These are phyloP conservation scores for Anoncus sp. DNA, from an alignment of 2,888 invertebrate genomes.

Conservation along the genomic window DNA sequence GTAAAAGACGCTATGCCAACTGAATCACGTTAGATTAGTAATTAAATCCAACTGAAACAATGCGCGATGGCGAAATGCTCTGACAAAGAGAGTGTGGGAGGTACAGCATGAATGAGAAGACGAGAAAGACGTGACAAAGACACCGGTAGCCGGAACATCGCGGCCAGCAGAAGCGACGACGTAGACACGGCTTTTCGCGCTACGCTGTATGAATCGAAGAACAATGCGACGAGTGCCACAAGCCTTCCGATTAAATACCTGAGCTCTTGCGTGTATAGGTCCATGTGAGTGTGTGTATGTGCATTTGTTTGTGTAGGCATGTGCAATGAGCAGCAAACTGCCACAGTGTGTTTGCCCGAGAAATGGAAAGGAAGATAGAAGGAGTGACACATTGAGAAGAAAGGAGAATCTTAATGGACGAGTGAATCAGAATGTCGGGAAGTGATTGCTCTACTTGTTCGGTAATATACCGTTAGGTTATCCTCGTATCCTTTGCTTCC, in stretches of 20 bases:
- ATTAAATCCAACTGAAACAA: constrained; percentile 73
- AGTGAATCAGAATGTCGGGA: constrained; percentile 48
- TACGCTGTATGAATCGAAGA: constrained; percentile 66
- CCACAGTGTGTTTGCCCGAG: constrained; percentile 13
- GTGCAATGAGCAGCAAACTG: constrained; percentile 14
- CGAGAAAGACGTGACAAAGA: constrained; percentile 52
- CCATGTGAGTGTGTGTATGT: not conserved
- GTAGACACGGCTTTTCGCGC: constrained; percentile 30
- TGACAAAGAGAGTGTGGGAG: constrained; percentile 22
- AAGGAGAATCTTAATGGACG: constrained; percentile 41
- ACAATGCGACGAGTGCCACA: constrained; percentile 69
- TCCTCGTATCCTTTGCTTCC: constrained; percentile 12
- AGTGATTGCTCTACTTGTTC: constrained; percentile 43
- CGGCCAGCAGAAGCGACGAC: constrained; percentile 41
- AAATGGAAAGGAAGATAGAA: constrained; percentile 28
- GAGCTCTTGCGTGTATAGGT: constrained; percentile 44
- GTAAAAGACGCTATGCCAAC: constrained; percentile 12
- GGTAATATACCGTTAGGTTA: constrained; percentile 35
- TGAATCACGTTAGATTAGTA: constrained; percentile 68
- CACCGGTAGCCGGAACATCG: constrained; percentile 48
- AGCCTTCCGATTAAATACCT: constrained; percentile 72
- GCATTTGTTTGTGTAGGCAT: too few species aligned
- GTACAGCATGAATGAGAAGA: constrained; percentile 18
- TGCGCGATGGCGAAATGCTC: constrained; percentile 45
- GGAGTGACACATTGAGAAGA: constrained; percentile 11